Conservation (phyloP, 2,797 vertebrate genomes). For the Acanthis flammea region DNA sequence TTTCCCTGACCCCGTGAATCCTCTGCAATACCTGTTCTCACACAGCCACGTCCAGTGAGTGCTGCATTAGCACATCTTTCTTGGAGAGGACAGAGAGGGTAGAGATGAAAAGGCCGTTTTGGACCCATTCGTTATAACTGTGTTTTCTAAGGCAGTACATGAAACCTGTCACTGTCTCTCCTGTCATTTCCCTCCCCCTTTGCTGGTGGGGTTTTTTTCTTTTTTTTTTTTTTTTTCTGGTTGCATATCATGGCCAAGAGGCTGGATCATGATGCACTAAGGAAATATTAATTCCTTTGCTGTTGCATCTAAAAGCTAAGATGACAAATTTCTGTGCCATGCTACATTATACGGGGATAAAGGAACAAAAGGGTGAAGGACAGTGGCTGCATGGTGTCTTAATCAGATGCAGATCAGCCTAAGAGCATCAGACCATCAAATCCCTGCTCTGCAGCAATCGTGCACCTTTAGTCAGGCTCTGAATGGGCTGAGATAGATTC, state of each 20-base stretch:
- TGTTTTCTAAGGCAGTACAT: slow-evolving; percentile 29
- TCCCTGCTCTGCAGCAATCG: slow-evolving; percentile 78
- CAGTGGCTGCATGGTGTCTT: slow-evolving; percentile 85
- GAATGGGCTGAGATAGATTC: slow-evolving; percentile 92
- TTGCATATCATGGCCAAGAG: slow-evolving; percentile 60
- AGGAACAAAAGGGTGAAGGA: slow-evolving; percentile 94
- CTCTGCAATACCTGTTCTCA: not conserved
- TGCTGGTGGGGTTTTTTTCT: not conserved
- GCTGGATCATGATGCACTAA: slow-evolving; percentile 64
- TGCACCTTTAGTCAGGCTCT: slow-evolving; percentile 83
- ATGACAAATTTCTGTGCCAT: slow-evolving; percentile 84
- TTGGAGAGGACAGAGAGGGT: not conserved
- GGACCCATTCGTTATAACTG: slow-evolving; percentile 1
- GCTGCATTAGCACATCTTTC: not conserved
- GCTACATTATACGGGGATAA: slow-evolving; percentile 86
- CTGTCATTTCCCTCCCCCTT: not conserved
- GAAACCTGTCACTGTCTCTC: slow-evolving; percentile 27
- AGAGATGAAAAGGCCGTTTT: not conserved
- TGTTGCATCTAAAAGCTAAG: slow-evolving; percentile 80
- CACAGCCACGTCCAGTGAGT: not conserved
- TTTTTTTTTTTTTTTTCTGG: not conserved
- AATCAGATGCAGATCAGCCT: slow-evolving; percentile 99
- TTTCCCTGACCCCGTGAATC: not conserved
- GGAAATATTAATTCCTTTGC: slow-evolving; percentile 79
- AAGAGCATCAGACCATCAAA: slow-evolving; percentile 96